Evolutionary conservation across 1,140 invertebrate genomes (phyloP).

Genomic region (Oscheius sp.): DNA sequence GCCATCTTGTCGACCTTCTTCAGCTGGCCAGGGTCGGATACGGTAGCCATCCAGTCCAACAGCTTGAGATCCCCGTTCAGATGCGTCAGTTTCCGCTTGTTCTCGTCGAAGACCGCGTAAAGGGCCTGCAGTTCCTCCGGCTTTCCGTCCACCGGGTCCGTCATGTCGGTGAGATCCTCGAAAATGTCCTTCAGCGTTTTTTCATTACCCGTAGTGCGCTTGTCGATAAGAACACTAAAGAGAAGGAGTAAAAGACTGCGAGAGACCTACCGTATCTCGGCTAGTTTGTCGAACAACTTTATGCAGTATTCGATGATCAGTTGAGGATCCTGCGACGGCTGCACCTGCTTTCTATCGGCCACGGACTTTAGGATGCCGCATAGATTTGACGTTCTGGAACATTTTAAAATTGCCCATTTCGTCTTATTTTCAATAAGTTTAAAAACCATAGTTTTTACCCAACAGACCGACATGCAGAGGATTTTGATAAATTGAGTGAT

Average conservation of each 20-base stretch:
- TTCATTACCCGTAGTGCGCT: too few relatives aligned
- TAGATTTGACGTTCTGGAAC: neutral
- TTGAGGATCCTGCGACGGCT: neutral
- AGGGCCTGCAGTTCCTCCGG: neutral
- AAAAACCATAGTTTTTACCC: too few relatives aligned
- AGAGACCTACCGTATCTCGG: neutral
- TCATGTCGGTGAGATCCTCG: neutral
- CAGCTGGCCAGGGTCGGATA: constrained; percentile 8
- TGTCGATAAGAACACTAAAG: neutral
- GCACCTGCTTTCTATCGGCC: neutral
- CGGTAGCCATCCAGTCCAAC: constrained; percentile 13
- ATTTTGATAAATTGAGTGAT: too few relatives aligned
- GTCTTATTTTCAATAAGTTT: too few relatives aligned
- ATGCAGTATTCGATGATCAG: neutral
- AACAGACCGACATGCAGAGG: too few relatives aligned
- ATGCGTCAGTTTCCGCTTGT: neutral
- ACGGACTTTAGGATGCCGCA: neutral
- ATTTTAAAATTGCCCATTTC: too few relatives aligned
- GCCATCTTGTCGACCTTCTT: constrained; percentile 11
- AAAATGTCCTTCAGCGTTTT: neutral
- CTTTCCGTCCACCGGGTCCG: neutral
- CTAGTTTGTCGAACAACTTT: neutral
- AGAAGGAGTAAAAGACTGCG: neutral
- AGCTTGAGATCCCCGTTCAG: constrained; percentile 1
- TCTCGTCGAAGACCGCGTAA: neutral